phyloP scores from a whole-genome alignment of 2,888 invertebrate species.

The Tholera decimalis region DNA sequence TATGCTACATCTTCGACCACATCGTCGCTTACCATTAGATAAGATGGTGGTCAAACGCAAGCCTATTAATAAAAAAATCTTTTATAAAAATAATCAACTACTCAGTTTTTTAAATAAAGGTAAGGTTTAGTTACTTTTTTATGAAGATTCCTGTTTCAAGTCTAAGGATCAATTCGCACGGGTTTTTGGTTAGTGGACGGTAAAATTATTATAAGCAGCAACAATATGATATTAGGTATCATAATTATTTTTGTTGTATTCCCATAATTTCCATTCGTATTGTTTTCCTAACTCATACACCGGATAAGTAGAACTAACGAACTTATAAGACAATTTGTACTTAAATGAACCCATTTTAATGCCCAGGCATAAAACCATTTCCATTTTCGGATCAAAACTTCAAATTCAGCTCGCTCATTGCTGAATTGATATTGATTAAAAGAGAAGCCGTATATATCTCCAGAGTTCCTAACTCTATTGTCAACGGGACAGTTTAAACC shows the following conservation, averaged over 20 bases:
- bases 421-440: neutral
- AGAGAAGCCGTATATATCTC: conserved; percentile 3
- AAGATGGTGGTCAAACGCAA: too few species aligned
- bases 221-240: too few species aligned
- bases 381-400: neutral
- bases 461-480: conserved; percentile 1
- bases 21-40: too few species aligned
- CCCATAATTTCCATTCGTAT: neutral
- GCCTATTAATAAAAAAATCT: too few species aligned
- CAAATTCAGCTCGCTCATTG: neutral
- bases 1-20: too few species aligned
- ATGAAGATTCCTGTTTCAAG: too few species aligned
- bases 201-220: too few species aligned
- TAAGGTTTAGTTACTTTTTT: too few species aligned
- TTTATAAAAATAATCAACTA: too few species aligned
- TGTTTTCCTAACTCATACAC: neutral
- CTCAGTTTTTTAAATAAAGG: too few species aligned
- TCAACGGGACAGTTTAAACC: neutral
- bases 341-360: neutral
- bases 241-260: too few species aligned
- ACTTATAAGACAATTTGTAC: neutral
- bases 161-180: conserved; percentile 4
- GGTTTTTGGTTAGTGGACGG: neutral
- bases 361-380: neutral
- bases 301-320: neutral